phyloP scores from a whole-genome alignment of 2,888 invertebrate species.

The Serripes groenlandicus region DNA sequence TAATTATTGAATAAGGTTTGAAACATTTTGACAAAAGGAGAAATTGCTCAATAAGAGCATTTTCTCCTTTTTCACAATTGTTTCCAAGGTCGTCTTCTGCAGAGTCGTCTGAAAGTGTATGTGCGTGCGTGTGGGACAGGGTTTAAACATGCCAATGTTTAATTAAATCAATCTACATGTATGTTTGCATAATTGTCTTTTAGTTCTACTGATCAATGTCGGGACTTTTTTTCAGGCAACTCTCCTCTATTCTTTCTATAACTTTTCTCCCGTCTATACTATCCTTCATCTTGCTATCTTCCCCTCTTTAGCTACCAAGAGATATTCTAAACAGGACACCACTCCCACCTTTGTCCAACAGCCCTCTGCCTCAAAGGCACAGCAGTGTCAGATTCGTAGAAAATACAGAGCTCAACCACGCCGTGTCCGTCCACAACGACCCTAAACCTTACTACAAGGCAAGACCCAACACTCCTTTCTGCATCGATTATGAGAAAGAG shows the following conservation, averaged over 20 bases:
- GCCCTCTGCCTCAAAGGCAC: not conserved
- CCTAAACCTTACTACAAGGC: not conserved
- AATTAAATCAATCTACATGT: too few species aligned
- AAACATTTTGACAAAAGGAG: conserved; percentile 8
- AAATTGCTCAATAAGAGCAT: not conserved
- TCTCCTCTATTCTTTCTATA: not conserved
- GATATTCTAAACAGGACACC: too few species aligned
- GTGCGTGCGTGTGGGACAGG: too few species aligned
- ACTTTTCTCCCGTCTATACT: not conserved
- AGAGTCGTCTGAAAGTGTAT: too few species aligned
- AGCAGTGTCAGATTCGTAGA: not conserved
- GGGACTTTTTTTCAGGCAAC: too few species aligned
- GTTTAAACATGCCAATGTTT: too few species aligned
- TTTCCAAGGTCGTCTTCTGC: too few species aligned
- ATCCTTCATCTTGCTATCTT: not conserved
- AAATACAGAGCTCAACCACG: conserved; percentile 10
- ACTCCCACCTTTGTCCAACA: not conserved
- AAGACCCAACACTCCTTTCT: conserved; percentile 10
- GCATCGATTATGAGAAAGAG: not conserved
- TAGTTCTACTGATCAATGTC: too few species aligned
- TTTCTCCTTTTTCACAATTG: not conserved
- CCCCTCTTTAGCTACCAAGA: not conserved
- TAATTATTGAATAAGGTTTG: too few species aligned
- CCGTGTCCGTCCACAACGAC: conserved; percentile 13
- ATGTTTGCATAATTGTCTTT: too few species aligned